phyloP scores from a whole-genome alignment of 2,797 vertebrate species.

The Neostethus bicornis region DNA sequence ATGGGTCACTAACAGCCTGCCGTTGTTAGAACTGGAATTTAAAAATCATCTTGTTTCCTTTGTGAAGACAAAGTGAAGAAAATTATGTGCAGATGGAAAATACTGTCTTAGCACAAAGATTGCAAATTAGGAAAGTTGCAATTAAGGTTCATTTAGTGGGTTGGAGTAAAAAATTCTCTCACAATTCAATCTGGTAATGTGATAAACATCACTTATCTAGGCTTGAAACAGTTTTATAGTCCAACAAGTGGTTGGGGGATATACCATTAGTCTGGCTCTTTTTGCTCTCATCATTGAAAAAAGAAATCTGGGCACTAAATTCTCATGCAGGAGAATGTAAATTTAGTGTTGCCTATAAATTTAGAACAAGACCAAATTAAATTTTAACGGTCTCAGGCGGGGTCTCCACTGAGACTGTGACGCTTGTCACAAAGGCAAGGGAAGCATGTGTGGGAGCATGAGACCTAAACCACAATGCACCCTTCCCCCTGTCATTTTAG shows the following conservation, averaged over 20 bases:
- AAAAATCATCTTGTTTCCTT: slow-evolving; percentile 54
- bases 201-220: slow-evolving; percentile 38
- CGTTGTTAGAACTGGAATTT: slow-evolving; percentile 34
- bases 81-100: slow-evolving; percentile 36
- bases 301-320: slow-evolving; percentile 39
- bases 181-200: slow-evolving; percentile 28
- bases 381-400: slow-evolving; percentile 63
- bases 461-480: slow-evolving; percentile 51
- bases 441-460: slow-evolving; percentile 50
- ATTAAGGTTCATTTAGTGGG: slow-evolving; percentile 41
- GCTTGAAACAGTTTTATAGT: slow-evolving; percentile 30
- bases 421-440: slow-evolving; percentile 52
- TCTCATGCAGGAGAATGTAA: slow-evolving; percentile 64
- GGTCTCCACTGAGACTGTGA: slow-evolving; percentile 44
- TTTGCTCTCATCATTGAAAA: slow-evolving; percentile 23
- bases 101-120: slow-evolving; percentile 12
- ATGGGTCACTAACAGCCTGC: slow-evolving; percentile 48
- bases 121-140: slow-evolving; percentile 18
- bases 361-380: slow-evolving; percentile 69
- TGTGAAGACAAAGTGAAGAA: slow-evolving; percentile 30
- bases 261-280: slow-evolving; percentile 19
- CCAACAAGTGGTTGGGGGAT: slow-evolving; percentile 27
- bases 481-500: slow-evolving; percentile 59
- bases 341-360: slow-evolving; percentile 67
- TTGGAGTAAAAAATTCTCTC: slow-evolving; percentile 41